Base-by-base conservation (phyloP, 2,888 invertebrate genomes). In the Melolontha melolontha region DNA sequence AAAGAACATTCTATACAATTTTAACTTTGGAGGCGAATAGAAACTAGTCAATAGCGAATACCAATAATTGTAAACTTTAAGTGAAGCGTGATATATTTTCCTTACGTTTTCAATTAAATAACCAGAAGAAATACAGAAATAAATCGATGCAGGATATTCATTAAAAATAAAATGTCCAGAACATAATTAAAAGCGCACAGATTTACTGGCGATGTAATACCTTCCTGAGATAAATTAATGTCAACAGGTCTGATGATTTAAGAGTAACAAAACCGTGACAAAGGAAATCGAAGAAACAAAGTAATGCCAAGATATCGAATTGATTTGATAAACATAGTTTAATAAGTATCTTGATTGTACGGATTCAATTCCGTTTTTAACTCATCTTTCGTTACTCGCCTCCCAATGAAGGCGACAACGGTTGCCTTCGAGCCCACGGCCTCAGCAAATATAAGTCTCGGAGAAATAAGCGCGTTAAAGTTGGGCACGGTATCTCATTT, bases 401-500 rank as follows among this genome's bases (percentile, higher is more conserved):
- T 47, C 8, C 1, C 8, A 12, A 4, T 17, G 17, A 17, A 16
- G 47, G 47, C 16, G 47, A n/a, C 27, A 8, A 27, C 4, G 27
- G 14, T n/a, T 27, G 17, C 11, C 17, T 22, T 40, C 17, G 40
- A 54, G 10, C 10, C 47, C 59, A n/a, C 14, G 47, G 44, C 47
- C 11, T 10, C 12, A 12, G 8, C 29, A 42, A 39, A 47, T 39
- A 49, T n/a, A 34, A 47, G 34, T 47, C 39, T 34, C 14, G 34
- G 14, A 47, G 47, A 62, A 62, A 62, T 62, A 62, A 62, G 47
- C 59, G 39, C 59, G 59, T 62, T 62, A 62, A 62, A 62, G 59
- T 62, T 47, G 59, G 39, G 17, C 17, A 41, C 51, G 52, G 42
- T 65, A 54, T 62, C 73, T 69, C 68, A 70, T 74, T 71, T 70